Evolutionary conservation across 1,140 invertebrate genomes (phyloP).

Genomic region (Bombyx mori): DNA sequence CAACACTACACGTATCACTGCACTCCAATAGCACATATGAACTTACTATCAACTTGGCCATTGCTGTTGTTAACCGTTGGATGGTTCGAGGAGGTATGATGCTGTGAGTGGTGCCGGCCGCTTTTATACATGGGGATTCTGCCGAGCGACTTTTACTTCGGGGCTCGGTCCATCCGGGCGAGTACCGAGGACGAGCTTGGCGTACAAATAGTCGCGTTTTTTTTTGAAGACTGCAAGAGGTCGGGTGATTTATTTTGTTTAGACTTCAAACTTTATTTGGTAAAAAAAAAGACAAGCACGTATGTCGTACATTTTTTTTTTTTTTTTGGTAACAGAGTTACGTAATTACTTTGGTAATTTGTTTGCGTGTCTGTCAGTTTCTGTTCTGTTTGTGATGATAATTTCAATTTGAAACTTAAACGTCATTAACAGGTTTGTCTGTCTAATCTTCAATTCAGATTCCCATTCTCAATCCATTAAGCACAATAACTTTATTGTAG

Average conservation of each 20-base stretch:
- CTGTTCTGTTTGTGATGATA: too few relatives aligned
- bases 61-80: conserved; percentile 37
- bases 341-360: too few relatives aligned
- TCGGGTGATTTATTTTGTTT: conserved; percentile 3
- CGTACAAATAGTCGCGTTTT: conserved; percentile 40
- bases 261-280: too few relatives aligned
- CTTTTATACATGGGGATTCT: conserved; percentile 56
- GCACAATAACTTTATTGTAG: too few relatives aligned
- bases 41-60: conserved; percentile 67
- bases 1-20: conserved; percentile 33
- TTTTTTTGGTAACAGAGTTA: too few relatives aligned
- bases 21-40: conserved; percentile 29
- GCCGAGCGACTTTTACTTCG: conserved; percentile 57
- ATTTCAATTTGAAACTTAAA: too few relatives aligned
- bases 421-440: too few relatives aligned
- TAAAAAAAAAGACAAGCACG: too few relatives aligned
- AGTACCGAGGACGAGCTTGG: conserved; percentile 43
- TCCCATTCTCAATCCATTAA: too few relatives aligned
- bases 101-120: conserved; percentile 18
- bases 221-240: conserved; percentile 1
- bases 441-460: too few relatives aligned
- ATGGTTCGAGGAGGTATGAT: conserved; percentile 44
- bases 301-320: too few relatives aligned
- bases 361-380: too few relatives aligned
- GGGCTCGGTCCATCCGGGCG: conserved; percentile 29